These are phyloP conservation scores for Myiopsitta monachus DNA, from an alignment of 2,113 vertebrate genomes.

Conservation along the genomic window DNA sequence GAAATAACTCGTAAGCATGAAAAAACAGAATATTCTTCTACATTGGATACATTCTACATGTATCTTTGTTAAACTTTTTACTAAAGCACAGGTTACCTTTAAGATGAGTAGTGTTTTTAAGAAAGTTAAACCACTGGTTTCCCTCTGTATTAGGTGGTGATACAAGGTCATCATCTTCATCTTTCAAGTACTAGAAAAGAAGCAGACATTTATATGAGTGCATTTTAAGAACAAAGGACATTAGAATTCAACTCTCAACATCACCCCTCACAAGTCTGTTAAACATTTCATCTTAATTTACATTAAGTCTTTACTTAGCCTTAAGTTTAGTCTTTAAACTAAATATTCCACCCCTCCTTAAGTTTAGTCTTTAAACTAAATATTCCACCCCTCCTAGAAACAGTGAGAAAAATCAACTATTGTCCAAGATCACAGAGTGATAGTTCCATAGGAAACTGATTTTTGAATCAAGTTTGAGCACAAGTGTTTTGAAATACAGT, in stretches of 20 bases:
- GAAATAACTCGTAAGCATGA: neutral
- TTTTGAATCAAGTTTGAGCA: neutral
- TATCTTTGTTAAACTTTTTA: neutral
- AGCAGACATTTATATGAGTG: neutral
- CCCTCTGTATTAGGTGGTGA: conserved; percentile 93
- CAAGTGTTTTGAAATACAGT: neutral
- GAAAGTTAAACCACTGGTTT: conserved; percentile 95
- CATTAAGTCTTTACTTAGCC: neutral
- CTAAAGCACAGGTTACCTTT: conserved; percentile 77
- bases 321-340: neutral
- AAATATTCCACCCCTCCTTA: neutral
- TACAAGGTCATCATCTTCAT: conserved; percentile 95
- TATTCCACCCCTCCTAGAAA: neutral
- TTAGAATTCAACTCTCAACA: neutral
- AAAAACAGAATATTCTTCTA: neutral
- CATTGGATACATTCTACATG: neutral
- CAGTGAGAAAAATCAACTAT: neutral
- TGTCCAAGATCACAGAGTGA: neutral
- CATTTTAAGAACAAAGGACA: neutral
- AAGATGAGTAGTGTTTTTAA: conserved; percentile 86
- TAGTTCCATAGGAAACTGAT: neutral
- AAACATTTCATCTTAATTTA: neutral
- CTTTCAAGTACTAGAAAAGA: conserved; percentile 89
- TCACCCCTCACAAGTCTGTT: accelerated
- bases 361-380: neutral